A percentile compares a stretch with the other conserved stretches of the same genome.
These are phyloP conservation scores for Heteromurus nitidus DNA, from an alignment of 2,888 invertebrate species.

Conservation along the genomic window DNA sequence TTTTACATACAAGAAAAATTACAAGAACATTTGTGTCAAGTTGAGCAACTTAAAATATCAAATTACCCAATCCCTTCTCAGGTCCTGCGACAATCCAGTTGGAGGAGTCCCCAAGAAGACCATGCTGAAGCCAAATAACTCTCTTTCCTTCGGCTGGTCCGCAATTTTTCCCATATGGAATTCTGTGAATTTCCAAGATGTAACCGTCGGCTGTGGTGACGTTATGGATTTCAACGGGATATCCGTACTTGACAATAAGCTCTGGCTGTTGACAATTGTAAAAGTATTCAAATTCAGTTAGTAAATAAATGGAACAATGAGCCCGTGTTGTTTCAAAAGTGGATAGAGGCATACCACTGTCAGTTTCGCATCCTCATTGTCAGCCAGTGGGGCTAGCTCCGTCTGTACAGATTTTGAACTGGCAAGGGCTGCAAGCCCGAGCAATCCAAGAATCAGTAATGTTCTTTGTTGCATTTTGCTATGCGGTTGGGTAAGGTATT, in stretches of 20 bases:
- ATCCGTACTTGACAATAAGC: constrained; percentile 47
- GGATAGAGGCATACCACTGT: constrained; percentile 35
- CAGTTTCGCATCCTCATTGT: constrained; percentile 39
- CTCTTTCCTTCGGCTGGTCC: constrained; percentile 55
- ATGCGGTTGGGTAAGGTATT: no score
- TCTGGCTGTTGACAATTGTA: constrained; percentile 36
- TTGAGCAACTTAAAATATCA: background rate
- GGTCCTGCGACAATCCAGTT: constrained; percentile 77
- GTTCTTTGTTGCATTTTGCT: background rate
- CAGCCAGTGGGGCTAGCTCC: background rate
- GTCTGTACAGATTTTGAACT: constrained; percentile 11
- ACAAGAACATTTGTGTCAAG: background rate
- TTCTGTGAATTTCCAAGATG: constrained; percentile 53
- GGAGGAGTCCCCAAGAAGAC: constrained; percentile 76
- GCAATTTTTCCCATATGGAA: constrained; percentile 65
- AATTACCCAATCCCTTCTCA: constrained; percentile 75
- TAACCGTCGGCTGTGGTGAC: constrained; percentile 56
- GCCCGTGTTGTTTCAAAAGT: background rate
- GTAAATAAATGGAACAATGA: background rate
- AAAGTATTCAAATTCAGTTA: background rate
- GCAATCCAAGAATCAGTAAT: constrained; percentile 8
- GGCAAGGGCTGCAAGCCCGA: constrained; percentile 13
- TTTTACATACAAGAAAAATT: constrained; percentile 2
- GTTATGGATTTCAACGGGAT: constrained; percentile 52
- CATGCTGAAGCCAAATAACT: constrained; percentile 82